A percentile compares a stretch with the other conserved stretches of the same genome.
Evolutionary conservation across 35 echinoderm and acorn worm species (phyloP).

Genomic region (Heliocidaris erythrogramma): DNA sequence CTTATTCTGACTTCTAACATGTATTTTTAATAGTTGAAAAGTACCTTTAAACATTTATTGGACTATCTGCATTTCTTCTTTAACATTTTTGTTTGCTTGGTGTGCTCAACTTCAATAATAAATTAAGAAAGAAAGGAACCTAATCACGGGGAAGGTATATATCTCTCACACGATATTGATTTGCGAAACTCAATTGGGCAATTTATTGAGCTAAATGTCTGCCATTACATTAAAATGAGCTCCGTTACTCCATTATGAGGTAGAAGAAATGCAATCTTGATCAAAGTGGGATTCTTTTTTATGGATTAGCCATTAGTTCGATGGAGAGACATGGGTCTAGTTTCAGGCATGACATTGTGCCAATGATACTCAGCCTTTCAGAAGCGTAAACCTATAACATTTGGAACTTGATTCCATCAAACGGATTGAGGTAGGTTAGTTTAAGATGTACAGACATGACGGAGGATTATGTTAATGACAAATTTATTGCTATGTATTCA

Average conservation of each 20-base stretch:
- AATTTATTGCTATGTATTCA: background rate
- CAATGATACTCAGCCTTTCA: no score
- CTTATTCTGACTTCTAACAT: no score
- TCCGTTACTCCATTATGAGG: background rate
- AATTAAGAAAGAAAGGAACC: background rate
- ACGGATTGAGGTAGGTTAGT: background rate
- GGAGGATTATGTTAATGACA: background rate
- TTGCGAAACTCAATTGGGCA: background rate
- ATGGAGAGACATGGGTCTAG: background rate
- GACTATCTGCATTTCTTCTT: no score
- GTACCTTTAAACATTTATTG: no score
- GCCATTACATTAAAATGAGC: background rate
- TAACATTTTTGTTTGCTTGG: no score
- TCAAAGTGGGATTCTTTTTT: background rate
- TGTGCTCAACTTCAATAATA: background rate
- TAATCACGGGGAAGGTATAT: background rate
- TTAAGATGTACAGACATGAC: background rate
- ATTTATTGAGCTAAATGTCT: background rate
- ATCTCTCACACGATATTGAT: background rate
- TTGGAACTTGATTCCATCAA: background rate
- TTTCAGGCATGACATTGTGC: no score
- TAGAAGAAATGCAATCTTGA: background rate
- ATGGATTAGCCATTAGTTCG: background rate
- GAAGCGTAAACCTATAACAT: background rate
- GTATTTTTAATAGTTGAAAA: no score